phyloP scores from a whole-genome alignment of 2,113 vertebrate species.

The Bungarus multicinctus region DNA sequence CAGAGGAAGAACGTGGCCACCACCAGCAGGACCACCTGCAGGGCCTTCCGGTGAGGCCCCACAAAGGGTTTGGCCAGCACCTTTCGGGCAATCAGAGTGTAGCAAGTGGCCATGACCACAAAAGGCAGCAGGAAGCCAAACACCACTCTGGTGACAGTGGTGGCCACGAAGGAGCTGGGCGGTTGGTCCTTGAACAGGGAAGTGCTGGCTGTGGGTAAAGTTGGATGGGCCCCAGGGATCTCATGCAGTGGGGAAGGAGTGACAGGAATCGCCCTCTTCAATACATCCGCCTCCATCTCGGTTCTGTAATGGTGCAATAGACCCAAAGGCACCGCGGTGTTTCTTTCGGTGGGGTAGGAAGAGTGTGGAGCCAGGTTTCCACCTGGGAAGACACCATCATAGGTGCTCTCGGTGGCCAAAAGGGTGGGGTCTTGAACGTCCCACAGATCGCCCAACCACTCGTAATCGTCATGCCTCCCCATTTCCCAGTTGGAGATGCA shows the following conservation, averaged over 20 bases:
- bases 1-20: slow-evolving; percentile 73
- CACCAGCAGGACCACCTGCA: slow-evolving; percentile 56
- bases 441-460: not conserved
- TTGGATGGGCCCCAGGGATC: not conserved
- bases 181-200: not conserved
- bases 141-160: slow-evolving; percentile 58
- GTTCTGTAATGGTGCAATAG: not conserved
- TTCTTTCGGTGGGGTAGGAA: not conserved
- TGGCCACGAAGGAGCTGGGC: not conserved
- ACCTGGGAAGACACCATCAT: not conserved
- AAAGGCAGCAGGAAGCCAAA: slow-evolving; percentile 77
- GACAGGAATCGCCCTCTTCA: not conserved
- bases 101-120: slow-evolving; percentile 67
- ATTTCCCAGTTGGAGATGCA: slow-evolving; percentile 46
- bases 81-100: slow-evolving; percentile 59
- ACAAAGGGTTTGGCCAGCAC: slow-evolving; percentile 32
- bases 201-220: not conserved
- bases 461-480: not conserved
- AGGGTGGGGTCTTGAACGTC: not conserved
- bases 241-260: not conserved
- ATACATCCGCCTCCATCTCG: not conserved
- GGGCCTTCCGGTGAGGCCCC: slow-evolving; percentile 57
- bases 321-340: not conserved
- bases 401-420: not conserved
- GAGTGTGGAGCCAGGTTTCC: not conserved